Conservation (phyloP, 2,797 vertebrate genomes). For the Tympanoctomys barrerae region DNA sequence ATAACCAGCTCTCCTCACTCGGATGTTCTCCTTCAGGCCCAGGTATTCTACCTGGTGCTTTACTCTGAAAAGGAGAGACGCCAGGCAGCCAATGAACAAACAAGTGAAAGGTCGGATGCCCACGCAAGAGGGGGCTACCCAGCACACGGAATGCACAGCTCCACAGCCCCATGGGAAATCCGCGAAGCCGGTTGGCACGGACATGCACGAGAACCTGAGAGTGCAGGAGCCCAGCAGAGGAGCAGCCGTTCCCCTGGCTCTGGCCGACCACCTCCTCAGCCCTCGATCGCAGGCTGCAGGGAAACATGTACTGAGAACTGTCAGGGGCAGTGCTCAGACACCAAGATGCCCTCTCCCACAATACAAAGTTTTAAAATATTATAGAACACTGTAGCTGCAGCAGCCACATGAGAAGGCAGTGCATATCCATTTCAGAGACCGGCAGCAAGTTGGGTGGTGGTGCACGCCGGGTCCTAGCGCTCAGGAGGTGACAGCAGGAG, state of each 20-base stretch:
- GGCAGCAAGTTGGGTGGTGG: background rate
- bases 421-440: background rate
- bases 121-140: background rate
- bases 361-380: background rate
- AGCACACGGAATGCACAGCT: too few species aligned
- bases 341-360: background rate
- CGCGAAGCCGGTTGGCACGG: background rate
- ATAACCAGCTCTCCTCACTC: conserved; percentile 98
- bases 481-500: background rate
- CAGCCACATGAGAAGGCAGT: background rate
- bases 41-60: conserved; percentile 99
- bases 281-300: background rate
- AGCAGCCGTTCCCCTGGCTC: background rate
- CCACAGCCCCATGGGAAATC: background rate
- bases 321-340: background rate
- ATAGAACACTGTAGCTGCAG: background rate
- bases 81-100: too few species aligned
- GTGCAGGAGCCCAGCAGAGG: background rate
- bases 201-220: background rate
- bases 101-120: too few species aligned
- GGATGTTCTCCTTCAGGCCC: conserved; percentile 98
- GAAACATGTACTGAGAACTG: background rate
- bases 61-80: conserved; percentile 89
- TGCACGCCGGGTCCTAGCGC: background rate
- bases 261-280: background rate